Evolutionary conservation across 1,140 invertebrate genomes (phyloP), one percentile per base, ranked within the genome.

Genomic region (Panagrolaimus sp.): DNA sequence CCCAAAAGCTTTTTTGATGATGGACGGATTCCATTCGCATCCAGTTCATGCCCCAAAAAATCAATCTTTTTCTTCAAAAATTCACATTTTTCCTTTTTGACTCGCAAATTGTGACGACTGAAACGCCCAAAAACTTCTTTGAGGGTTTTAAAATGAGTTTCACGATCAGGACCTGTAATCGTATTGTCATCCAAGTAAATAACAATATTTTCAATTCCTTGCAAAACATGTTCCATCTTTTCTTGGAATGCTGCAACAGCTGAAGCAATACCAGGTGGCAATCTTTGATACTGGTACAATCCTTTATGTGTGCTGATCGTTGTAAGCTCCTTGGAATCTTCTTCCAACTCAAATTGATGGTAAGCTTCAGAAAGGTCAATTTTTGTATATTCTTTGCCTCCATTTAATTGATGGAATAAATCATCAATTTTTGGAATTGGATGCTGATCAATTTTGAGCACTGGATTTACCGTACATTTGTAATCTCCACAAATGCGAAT

Each of bases 1-100:
- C 84, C 80, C 43, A 71, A 46, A n/a, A 85, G 71, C 70, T 86
- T 87, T 15, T 81, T 78, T 0, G 83, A 83, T 72, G 85, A 83
- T 0, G 82, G 73, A 46, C 76, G 69, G 1, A 85, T 21, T 14
- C 86, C 86, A 14, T 81, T 55, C 0, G 17, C 58, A 48, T 55
- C 69, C 10, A 81, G 63, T 26, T 67, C 21, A 43, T 80, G 71
- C 48, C 82, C 79, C 38, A 83, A 67, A 66, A 72, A 81, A 24
- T 68, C 21, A 38, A 72, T 67, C 28, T 66, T 15, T 24, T 26
- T 15, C 45, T 74, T 26, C 14, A 73, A 21, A 47, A 71, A 71
- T 15, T 67, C 44, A 69, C 70, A 71, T 73, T 71, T 68, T 15
- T 67, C 70, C 12, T 28, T 28, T 45, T 73, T 66, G 1, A 73